A percentile compares a stretch with the other conserved stretches of the same genome.
Evolutionary conservation across 1,140 invertebrate genomes (phyloP).

Genomic region (Harlomillsia oculata): DNA sequence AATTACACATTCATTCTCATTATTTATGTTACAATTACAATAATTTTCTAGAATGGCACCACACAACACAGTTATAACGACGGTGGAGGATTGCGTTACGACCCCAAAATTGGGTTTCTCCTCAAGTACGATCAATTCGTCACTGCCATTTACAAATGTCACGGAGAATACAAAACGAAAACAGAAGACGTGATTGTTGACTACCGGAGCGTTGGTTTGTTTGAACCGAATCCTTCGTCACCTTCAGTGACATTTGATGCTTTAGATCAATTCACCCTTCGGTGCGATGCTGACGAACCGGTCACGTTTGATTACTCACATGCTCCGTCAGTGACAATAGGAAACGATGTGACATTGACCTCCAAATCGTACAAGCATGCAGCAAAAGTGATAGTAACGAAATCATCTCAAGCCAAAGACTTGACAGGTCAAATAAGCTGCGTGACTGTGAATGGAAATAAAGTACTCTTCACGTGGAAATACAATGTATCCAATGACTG

Average conservation of each 20-base stretch:
- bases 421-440: neutral
- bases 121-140: neutral
- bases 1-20: neutral
- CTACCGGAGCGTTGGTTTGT: neutral
- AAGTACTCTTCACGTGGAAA: neutral
- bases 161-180: conserved; percentile 1
- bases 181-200: neutral
- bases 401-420: neutral
- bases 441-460: neutral
- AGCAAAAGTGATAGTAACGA: no score
- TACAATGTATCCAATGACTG: neutral
- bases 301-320: neutral
- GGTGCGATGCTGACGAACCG: neutral
- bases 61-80: neutral
- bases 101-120: neutral
- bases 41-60: conserved; percentile 1
- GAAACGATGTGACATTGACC: no score
- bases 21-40: neutral
- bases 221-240: neutral
- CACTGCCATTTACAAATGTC: neutral
- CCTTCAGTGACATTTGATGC: neutral
- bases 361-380: no score
- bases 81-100: neutral
- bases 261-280: neutral
- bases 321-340: neutral